Conservation (phyloP, 2,113 vertebrate species). For the Tauraco erythrolophus region DNA sequence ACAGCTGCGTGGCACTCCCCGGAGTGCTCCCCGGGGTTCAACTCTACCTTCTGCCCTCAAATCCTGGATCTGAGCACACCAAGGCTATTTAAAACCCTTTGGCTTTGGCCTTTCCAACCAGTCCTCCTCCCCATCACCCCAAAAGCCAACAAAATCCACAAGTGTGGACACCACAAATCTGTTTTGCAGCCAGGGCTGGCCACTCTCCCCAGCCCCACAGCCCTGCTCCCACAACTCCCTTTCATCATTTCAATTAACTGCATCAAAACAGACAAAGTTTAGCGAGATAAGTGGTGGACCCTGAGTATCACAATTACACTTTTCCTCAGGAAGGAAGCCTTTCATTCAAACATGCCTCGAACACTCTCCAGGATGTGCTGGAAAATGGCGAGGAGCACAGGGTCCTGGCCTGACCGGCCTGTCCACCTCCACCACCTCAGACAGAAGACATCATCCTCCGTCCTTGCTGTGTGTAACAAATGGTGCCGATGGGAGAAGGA, state of each 20-base stretch:
- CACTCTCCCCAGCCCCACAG: neutral
- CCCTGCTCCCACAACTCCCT: neutral
- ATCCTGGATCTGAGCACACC: neutral
- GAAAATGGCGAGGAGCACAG: accelerated
- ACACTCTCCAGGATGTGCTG: accelerated
- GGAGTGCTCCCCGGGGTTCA: neutral
- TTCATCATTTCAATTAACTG: neutral
- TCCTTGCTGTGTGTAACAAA: neutral
- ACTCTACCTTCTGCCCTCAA: neutral
- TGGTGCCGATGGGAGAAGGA: accelerated
- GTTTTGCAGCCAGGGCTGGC: neutral
- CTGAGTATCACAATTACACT: neutral
- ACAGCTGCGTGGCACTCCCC: neutral
- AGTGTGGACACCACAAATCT: accelerated
- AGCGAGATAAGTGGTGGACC: neutral
- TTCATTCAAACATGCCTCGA: neutral
- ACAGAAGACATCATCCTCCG: neutral
- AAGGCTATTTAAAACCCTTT: neutral
- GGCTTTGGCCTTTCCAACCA: neutral
- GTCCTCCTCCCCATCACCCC: neutral
- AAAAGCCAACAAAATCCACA: neutral
- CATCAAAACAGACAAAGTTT: constrained; percentile 36
- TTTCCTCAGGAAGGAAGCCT: neutral
- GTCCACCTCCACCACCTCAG: accelerated
- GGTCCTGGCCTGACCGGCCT: neutral